Conservation (phyloP, 2,797 vertebrate genomes). For the Argyrosomus regius region DNA sequence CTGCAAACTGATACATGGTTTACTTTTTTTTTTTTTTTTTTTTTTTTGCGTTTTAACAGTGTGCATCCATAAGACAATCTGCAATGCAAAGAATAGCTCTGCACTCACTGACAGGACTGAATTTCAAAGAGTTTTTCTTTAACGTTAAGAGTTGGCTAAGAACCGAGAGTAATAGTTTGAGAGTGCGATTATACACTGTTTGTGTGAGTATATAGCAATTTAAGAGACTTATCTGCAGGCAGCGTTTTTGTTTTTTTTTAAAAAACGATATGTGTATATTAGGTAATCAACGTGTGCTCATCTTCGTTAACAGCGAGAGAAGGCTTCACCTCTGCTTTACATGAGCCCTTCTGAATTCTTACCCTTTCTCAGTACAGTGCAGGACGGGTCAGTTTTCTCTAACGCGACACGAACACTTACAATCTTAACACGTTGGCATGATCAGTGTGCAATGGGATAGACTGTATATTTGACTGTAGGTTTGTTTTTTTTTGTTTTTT, state of each 20-base stretch:
- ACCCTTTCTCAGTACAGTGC: conserved; percentile 69
- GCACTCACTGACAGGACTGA: conserved; percentile 61
- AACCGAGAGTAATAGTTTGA: conserved; percentile 36
- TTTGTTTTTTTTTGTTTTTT: conserved; percentile 72
- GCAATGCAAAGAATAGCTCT: conserved; percentile 67
- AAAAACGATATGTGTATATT: conserved; percentile 87
- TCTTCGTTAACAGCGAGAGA: conserved; percentile 57
- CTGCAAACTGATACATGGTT: conserved; percentile 73
- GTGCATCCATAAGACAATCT: conserved; percentile 77
- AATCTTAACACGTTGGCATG: conserved; percentile 67
- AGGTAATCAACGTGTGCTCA: conserved; percentile 78
- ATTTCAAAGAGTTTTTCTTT: conserved; percentile 55
- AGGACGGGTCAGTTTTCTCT: conserved; percentile 69
- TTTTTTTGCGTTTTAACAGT: conserved; percentile 52
- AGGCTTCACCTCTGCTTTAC: conserved; percentile 74
- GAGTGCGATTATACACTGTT: conserved; percentile 56
- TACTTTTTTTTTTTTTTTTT: conserved; percentile 58
- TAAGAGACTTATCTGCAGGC: conserved; percentile 83
- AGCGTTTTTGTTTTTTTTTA: conserved; percentile 71
- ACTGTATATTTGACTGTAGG: conserved; percentile 72
- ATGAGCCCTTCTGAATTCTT: conserved; percentile 74
- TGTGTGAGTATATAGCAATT: conserved; percentile 64
- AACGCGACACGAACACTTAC: conserved; percentile 68
- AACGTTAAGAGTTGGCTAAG: conserved; percentile 53
- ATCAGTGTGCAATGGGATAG: conserved; percentile 79